Percentiles rank a stretch among this genome's conserved stretches.
phyloP scores from a whole-genome alignment of 64 coral and sea anemone species.

The Catalaphyllia jardinei region DNA sequence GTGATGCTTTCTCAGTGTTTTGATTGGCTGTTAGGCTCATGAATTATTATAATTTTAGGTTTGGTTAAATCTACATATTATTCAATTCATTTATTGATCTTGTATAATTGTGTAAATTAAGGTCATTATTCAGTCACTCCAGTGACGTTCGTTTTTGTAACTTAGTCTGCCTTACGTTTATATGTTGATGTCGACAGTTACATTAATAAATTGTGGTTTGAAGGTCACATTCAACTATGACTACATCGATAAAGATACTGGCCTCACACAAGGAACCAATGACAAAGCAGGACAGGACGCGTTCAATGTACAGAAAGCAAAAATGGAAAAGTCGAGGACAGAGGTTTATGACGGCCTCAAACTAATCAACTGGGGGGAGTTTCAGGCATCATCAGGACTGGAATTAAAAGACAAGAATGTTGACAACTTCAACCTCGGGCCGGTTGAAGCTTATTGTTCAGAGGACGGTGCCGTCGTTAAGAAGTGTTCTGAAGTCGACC shows the following conservation, averaged over 20 bases:
- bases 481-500: conserved; percentile 30
- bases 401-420: conserved; percentile 16
- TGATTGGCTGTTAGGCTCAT: no score
- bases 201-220: background rate
- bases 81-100: no score
- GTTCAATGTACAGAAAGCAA: background rate
- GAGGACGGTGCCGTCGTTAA: conserved; percentile 50
- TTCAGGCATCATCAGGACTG: conserved; percentile 18
- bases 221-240: conserved; percentile 9
- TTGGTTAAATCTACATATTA: no score
- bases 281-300: background rate
- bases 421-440: conserved; percentile 47
- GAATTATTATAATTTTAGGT: no score
- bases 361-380: conserved; percentile 13
- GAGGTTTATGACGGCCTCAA: background rate
- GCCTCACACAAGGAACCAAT: background rate
- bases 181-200: background rate
- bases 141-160: no score
- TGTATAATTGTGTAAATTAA: no score
- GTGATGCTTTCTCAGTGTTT: no score
- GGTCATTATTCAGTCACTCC: no score
- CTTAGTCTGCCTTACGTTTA: no score
- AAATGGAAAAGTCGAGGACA: background rate
- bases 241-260: background rate
- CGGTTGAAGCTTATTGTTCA: conserved; percentile 52